Conservation (phyloP, 2,888 invertebrate species). For the Dryocosmus kuriphilus region DNA sequence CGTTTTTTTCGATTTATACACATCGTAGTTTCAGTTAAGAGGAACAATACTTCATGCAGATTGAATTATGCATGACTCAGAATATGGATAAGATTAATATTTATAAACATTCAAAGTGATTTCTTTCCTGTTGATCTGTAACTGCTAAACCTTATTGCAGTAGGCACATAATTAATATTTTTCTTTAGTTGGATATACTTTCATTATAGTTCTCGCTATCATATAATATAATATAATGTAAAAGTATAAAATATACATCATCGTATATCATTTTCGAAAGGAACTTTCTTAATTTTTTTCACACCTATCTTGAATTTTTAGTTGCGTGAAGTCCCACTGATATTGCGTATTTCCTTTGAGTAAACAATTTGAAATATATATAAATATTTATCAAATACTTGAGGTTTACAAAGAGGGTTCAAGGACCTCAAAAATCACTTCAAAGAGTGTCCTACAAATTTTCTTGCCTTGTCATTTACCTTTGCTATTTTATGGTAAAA, state of each 20-base stretch:
- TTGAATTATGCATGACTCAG: neutral
- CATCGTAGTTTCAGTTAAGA: neutral
- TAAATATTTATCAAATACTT: too few species aligned
- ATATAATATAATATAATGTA: neutral
- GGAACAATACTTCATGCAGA: neutral
- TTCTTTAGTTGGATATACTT: neutral
- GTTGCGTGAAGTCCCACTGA: too few species aligned
- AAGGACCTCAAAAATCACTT: too few species aligned
- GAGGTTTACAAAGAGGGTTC: too few species aligned
- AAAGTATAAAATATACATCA: neutral
- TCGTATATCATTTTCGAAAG: neutral
- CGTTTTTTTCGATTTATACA: neutral
- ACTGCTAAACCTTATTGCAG: neutral
- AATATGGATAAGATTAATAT: neutral
- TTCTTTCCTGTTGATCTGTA: neutral
- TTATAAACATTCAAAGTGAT: neutral
- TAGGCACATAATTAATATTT: neutral
- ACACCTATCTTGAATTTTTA: neutral
- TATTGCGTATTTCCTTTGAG: too few species aligned
- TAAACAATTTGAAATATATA: too few species aligned
- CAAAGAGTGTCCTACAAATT: too few species aligned
- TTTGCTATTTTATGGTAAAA: too few species aligned
- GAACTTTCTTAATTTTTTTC: neutral
- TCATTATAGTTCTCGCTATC: neutral
- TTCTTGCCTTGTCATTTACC: too few species aligned